Evolutionary conservation across 1,140 invertebrate species (phyloP).

Genomic region (Aricia agestis): DNA sequence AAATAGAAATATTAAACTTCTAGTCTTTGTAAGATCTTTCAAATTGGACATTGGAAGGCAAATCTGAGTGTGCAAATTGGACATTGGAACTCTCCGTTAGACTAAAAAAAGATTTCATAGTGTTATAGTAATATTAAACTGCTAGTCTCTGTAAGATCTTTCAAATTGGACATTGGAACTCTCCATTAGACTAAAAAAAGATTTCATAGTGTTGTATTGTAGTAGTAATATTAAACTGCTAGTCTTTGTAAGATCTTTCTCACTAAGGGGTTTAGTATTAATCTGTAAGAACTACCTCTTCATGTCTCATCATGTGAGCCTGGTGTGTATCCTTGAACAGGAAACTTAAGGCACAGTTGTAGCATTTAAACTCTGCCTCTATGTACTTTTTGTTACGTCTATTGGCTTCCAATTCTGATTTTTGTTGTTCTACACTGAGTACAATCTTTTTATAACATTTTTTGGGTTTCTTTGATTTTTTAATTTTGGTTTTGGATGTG

Average conservation of each 20-base stretch:
- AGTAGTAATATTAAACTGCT: too few species aligned
- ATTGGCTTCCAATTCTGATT: slow-evolving; percentile 55
- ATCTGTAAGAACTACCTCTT: slow-evolving; percentile 44
- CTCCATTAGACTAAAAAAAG: slow-evolving; percentile 49
- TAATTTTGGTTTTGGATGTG: slow-evolving; percentile 20
- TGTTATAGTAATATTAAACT: too few species aligned
- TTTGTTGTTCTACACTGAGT: slow-evolving; percentile 57
- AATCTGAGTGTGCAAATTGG: slow-evolving; percentile 47
- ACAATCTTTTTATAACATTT: slow-evolving; percentile 47
- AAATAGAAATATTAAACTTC: too few species aligned
- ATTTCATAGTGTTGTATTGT: not conserved
- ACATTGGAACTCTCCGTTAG: slow-evolving; percentile 52
- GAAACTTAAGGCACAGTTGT: slow-evolving; percentile 59
- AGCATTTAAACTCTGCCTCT: slow-evolving; percentile 65
- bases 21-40: too few species aligned
- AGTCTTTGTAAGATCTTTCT: too few species aligned
- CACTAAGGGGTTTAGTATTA: too few species aligned
- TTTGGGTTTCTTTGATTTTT: slow-evolving; percentile 35
- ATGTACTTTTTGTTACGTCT: slow-evolving; percentile 60
- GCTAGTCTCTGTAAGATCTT: too few species aligned
- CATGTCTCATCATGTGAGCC: slow-evolving; percentile 69
- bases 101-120: slow-evolving; percentile 32
- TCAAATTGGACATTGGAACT: too few species aligned
- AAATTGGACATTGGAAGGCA: slow-evolving; percentile 48
- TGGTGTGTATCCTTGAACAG: slow-evolving; percentile 67